A percentile compares a stretch with the other conserved stretches of the same genome.
These are phyloP conservation scores for Lasioglossum villosulum DNA, from an alignment of 2,888 invertebrate genomes.

Conservation along the genomic window DNA sequence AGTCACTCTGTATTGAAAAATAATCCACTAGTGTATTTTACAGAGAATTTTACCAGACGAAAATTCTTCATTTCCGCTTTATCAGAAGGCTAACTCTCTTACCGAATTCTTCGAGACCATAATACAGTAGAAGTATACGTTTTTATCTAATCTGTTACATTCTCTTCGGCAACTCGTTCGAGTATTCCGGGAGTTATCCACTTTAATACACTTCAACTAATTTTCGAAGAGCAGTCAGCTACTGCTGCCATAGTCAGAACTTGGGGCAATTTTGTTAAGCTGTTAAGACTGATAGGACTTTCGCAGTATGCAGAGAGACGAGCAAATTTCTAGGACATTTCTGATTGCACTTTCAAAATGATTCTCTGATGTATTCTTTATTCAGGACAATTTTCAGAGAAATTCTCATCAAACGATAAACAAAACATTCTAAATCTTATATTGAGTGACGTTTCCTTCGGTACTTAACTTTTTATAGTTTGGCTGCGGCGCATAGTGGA, in stretches of 20 bases:
- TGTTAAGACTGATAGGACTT: not conserved
- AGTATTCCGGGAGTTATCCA: not conserved
- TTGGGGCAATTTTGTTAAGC: not conserved
- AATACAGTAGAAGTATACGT: not conserved
- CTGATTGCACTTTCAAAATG: too few relatives aligned
- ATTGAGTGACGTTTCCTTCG: too few relatives aligned
- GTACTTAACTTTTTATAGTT: too few relatives aligned
- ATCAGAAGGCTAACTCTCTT: not conserved
- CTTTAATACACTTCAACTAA: not conserved
- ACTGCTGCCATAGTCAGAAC: not conserved
- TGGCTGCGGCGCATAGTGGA: too few relatives aligned
- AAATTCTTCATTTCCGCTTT: not conserved
- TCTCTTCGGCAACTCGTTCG: not conserved
- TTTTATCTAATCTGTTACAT: not conserved
- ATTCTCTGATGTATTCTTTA: too few relatives aligned
- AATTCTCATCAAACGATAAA: too few relatives aligned
- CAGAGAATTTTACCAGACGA: not conserved
- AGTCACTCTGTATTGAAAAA: not conserved
- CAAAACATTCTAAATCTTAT: not conserved
- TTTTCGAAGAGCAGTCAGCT: not conserved
- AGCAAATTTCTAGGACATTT: not conserved
- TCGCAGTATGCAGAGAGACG: not conserved
- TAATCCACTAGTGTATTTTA: not conserved
- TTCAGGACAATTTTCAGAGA: too few relatives aligned
- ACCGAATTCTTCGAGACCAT: not conserved